Conservation (phyloP, 2,797 vertebrate genomes). For the Apogon hyalosoma region DNA sequence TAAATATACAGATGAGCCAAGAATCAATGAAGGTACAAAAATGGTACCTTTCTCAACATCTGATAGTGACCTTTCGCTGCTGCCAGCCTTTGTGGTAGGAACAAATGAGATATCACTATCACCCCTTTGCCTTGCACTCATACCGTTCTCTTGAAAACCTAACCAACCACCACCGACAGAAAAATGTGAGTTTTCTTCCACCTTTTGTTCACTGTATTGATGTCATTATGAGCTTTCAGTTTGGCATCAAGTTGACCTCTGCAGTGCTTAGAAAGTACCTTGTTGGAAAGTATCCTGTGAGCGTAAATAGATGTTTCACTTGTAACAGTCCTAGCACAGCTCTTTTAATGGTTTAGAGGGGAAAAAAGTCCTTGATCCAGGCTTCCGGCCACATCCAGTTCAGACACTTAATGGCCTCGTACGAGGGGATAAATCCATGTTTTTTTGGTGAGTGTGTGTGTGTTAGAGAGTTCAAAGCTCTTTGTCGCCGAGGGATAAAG, state of each 20-base stretch:
- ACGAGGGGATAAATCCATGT: constrained; percentile 45
- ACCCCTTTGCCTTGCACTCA: too few species aligned
- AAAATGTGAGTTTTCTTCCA: background rate
- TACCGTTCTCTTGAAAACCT: background rate
- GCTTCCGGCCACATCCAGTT: constrained; percentile 49
- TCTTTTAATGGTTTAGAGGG: constrained; percentile 21
- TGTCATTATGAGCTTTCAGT: background rate
- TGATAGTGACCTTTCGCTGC: background rate
- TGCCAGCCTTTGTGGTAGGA: background rate
- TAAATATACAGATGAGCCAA: too few species aligned
- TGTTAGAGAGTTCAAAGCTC: constrained; percentile 53
- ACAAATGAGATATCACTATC: background rate
- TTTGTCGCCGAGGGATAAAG: constrained; percentile 51
- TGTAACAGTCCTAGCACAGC: background rate
- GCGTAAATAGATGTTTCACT: constrained; percentile 35
- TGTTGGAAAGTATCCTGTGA: constrained; percentile 9
- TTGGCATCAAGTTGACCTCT: constrained; percentile 27
- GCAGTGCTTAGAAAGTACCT: constrained; percentile 21
- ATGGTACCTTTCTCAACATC: too few species aligned
- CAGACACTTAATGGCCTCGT: constrained; percentile 59
- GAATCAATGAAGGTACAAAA: background rate
- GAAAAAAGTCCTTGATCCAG: constrained; percentile 35
- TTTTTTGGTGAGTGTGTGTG: background rate
- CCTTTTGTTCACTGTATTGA: background rate
- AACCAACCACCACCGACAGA: background rate